These are phyloP conservation scores for Condylura cristata DNA, from an alignment of 2,113 vertebrate species.

Conservation along the genomic window DNA sequence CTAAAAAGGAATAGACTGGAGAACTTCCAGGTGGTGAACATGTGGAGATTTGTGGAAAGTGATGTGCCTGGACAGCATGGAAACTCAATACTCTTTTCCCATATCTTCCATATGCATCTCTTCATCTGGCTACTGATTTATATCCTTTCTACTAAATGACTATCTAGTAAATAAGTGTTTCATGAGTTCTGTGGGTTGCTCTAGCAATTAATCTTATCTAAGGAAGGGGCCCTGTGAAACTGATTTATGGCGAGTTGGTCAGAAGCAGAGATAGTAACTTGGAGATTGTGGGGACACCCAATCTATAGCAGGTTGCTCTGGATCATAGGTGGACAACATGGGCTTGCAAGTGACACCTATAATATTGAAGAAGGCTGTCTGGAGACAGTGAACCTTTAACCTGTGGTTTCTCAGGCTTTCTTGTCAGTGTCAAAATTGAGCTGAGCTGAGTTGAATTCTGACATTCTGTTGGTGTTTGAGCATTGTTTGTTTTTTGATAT, in stretches of 20 bases:
- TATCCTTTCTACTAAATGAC: neutral
- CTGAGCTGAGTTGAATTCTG: too few relatives aligned
- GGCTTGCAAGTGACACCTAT: too few relatives aligned
- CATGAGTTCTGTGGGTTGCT: neutral
- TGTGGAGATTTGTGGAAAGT: neutral
- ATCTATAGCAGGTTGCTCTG: too few relatives aligned
- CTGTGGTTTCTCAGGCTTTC: too few relatives aligned
- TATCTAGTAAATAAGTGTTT: neutral
- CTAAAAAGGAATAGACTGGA: neutral
- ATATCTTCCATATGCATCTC: neutral
- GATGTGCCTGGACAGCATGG: neutral
- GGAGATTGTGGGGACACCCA: too few relatives aligned
- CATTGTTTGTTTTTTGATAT: too few relatives aligned
- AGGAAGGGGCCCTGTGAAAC: neutral
- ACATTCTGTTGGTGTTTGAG: too few relatives aligned
- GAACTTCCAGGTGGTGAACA: neutral
- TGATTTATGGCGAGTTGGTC: neutral
- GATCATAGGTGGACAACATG: too few relatives aligned
- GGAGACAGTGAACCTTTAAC: too few relatives aligned
- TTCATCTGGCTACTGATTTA: neutral
- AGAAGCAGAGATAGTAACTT: neutral
- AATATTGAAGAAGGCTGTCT: too few relatives aligned
- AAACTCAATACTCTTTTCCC: neutral
- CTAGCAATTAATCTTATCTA: neutral
- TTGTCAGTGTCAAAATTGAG: too few relatives aligned